These are phyloP conservation scores for Laticauda colubrina DNA, from an alignment of 2,113 vertebrate species.

Conservation along the genomic window DNA sequence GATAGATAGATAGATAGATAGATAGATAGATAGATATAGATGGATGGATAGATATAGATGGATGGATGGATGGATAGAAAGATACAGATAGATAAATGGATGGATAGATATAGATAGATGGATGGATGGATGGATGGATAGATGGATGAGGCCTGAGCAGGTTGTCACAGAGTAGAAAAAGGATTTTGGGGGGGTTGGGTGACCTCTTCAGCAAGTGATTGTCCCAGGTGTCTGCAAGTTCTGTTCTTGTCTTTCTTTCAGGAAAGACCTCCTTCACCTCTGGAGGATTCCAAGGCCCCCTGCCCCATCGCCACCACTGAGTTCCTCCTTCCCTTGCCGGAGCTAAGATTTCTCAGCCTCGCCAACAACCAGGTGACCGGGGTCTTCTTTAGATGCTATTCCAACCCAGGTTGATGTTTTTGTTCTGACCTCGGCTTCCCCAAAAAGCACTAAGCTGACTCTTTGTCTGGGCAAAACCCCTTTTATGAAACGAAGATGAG, in stretches of 20 bases:
- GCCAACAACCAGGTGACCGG: slow-evolving; percentile 80
- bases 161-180: not conserved
- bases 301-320: slow-evolving; percentile 44
- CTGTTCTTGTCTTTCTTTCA: not conserved
- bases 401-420: not conserved
- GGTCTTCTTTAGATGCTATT: not conserved
- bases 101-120: too few species aligned
- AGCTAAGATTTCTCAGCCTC: slow-evolving; percentile 77
- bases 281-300: slow-evolving; percentile 37
- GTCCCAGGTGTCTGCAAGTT: not conserved
- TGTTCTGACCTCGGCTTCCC: too few species aligned
- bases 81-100: too few species aligned
- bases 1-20: too few species aligned
- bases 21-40: too few species aligned
- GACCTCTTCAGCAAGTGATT: not conserved
- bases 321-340: slow-evolving; percentile 71
- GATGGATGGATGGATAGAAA: too few species aligned
- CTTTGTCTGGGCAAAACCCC: too few species aligned
- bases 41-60: too few species aligned
- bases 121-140: too few species aligned
- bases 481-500: too few species aligned
- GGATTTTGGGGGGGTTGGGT: not conserved
- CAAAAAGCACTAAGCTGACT: too few species aligned
- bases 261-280: slow-evolving; percentile 32
- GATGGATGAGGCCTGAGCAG: not conserved